Percentiles rank a stretch among this genome's conserved stretches.
phyloP scores from a whole-genome alignment of 23 tunicate genomes.

The Phallusia fumigata region DNA sequence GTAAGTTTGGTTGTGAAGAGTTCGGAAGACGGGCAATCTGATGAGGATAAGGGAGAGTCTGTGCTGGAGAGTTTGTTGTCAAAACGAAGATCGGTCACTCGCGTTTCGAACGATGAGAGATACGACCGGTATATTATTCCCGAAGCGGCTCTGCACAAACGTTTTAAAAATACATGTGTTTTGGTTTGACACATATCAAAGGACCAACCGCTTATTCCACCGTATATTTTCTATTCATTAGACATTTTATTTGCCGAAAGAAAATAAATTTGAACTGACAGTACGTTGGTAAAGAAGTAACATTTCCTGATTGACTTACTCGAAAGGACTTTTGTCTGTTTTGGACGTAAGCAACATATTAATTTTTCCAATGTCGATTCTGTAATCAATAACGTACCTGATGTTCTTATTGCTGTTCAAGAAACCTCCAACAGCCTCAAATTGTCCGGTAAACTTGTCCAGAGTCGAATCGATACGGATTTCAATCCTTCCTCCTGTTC shows the following conservation, averaged over 20 bases:
- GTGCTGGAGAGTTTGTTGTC: background rate
- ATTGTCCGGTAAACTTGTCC: constrained; percentile 20
- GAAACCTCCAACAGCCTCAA: constrained; percentile 19
- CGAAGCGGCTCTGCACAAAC: constrained; percentile 15
- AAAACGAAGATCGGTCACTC: constrained; percentile 5
- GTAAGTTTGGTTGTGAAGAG: background rate
- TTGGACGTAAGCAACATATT: no score
- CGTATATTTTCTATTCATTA: no score
- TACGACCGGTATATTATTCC: constrained; percentile 16
- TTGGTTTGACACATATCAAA: no score
- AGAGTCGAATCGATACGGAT: background rate
- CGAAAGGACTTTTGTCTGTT: no score
- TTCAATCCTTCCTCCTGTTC: constrained; percentile 32
- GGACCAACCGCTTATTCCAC: no score
- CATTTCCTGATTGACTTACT: no score
- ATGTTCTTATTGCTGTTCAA: background rate
- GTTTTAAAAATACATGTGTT: no score
- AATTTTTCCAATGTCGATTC: no score
- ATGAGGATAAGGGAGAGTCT: background rate
- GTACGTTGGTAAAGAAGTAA: no score
- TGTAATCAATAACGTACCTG: background rate
- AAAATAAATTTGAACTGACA: no score
- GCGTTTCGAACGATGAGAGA: constrained; percentile 17
- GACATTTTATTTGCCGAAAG: no score
- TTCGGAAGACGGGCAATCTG: background rate